Evolutionary conservation across 2,888 invertebrate species (phyloP), one percentile per base, ranked within the genome.

Genomic region (Amphipyra tragopoginis): DNA sequence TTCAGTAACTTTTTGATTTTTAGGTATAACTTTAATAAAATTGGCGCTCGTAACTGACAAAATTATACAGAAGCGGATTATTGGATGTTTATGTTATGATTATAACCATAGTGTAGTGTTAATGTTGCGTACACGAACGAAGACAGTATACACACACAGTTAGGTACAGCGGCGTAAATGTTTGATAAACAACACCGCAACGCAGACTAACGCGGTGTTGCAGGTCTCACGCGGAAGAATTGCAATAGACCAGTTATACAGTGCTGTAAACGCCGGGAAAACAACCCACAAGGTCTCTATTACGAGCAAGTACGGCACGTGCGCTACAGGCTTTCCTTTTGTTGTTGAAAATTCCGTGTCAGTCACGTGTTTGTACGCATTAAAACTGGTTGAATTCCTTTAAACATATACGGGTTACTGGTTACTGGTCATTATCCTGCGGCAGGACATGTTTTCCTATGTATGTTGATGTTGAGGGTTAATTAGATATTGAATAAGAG

Each of bases 201-300:
- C 34, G 29, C 29, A 7, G 4, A 2, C 29, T 29, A 36, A 36
- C 8, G 47, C 53, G 52, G 47, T 63, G 66, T 75, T 77, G 65
- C 72, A 75, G 66, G 76, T 69, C 72, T 67, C 74, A 81, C 66
- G 60, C 77, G 82, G 82, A 82, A 84, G 77, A 77, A 78, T 84
- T 75, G 83, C 76, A 86, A 86, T 74, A 80, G 75, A 62, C 72
- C 62, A 72, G 65, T 70, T 55, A 60, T 67, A 57, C 62, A 48
- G 72, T 67, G 61, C 72, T 73, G 77, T 75, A 83, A 79, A 77
- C 71, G 79, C 63, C 71, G 76, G 84, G 80, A 87, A 87, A 84
- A 78, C 69, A 63, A 68, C 64, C 65, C 56, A 70, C 77, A 87
- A 83, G 86, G 81, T 73, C 74, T 59, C 13, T 39, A 54, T 44